Conservation (phyloP, 2,888 invertebrate species). For the Agriotes lineatus region DNA sequence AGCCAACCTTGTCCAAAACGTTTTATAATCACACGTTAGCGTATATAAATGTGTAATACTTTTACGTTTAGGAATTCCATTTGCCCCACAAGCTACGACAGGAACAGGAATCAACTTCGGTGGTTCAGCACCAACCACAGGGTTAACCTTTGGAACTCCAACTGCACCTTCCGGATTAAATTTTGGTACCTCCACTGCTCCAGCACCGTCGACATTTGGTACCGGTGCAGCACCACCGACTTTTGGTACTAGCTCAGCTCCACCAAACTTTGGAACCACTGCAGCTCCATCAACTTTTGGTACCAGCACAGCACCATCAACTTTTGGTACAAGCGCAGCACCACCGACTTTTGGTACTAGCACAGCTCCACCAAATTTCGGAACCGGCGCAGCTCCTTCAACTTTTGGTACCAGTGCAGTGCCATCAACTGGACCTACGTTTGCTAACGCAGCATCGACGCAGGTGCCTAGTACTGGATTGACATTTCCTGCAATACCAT, state of each 20-base stretch:
- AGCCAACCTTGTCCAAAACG: too few species aligned
- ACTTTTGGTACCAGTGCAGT: background rate
- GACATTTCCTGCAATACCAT: conserved; percentile 46
- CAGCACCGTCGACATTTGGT: too few species aligned
- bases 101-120: conserved; percentile 4
- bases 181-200: conserved; percentile 35
- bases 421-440: conserved; percentile 54
- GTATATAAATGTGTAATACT: too few species aligned
- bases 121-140: conserved; percentile 2
- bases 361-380: too few species aligned
- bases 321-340: conserved; percentile 55
- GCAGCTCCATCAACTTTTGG: conserved; percentile 52
- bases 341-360: conserved; percentile 16
- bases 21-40: too few species aligned
- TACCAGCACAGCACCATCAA: conserved; percentile 51
- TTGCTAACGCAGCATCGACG: conserved; percentile 52
- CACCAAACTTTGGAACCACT: conserved; percentile 25
- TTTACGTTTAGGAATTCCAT: conserved; percentile 17
- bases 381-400: too few species aligned
- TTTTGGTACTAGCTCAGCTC: background rate
- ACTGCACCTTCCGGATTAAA: conserved; percentile 19
- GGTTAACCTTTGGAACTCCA: conserved; percentile 49
- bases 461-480: conserved; percentile 43
- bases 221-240: background rate
- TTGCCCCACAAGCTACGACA: conserved; percentile 4